Evolutionary conservation across 1,140 invertebrate genomes (phyloP), one percentile per base, ranked within the genome.

Genomic region (Philopotamus ludificatus): DNA sequence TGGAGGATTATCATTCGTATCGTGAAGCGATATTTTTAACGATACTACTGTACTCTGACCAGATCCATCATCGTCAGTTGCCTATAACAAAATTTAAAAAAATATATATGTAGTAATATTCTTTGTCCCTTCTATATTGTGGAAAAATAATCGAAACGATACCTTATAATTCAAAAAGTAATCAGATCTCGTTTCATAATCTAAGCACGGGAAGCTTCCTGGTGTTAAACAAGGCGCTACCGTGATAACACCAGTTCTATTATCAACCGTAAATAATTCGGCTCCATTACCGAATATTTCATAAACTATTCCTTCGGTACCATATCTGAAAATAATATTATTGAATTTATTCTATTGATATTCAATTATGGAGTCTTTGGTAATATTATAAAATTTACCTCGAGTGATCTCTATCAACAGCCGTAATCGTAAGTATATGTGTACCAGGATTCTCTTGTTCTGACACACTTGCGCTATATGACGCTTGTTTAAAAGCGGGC

Each of bases 161-260:
- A 92, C 91, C 82, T 92, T 91, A 71, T 93, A 93, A 44, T 89
- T 90, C 22, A 97, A 79, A 72, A 90, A 91, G 78, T 95, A 96
- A 68, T 88, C 86, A 16, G 85, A 85, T 72, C 90, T 86, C 15
- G 86, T 85, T 78, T 97, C 95, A 74, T 87, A 96, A 79, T 97
- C 94, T 1, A 97, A 79, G 74, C 95, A 97, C 0, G 84, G 84
- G 0, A 78, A 74, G 16, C 72, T 74, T 28, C 86, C 86, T 1
- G 84, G 85, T 0, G 73, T 75, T 12, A 84, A 83, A 76, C 95
- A 98, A 7, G 84, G 75, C 3, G 88, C 90, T 0, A 97, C 90
- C 0, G 87, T 89, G 54, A 97, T 92, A 1, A 85, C 84, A 34
- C 94, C 94, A 16, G 88, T 90, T 61, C 85, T 84, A 58, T 85